phyloP scores from a whole-genome alignment of 2,888 invertebrate genomes.

The Ecdyonurus torrentis region DNA sequence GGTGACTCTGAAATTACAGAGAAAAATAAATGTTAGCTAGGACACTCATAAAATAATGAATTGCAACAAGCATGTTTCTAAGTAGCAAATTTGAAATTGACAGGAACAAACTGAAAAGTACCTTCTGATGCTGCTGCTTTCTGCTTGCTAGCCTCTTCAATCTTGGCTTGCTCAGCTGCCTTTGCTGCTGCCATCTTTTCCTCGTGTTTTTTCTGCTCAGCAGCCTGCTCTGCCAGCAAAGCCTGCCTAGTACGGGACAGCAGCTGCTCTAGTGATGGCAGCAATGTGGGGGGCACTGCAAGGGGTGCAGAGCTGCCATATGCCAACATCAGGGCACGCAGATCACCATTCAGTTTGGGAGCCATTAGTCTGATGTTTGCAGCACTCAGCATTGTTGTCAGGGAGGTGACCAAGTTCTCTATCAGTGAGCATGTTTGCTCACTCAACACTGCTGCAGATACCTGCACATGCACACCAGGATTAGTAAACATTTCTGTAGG shows the following conservation, averaged over 20 bases:
- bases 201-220: not conserved
- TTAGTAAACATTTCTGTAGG: not conserved
- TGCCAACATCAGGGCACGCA: constrained; percentile 38
- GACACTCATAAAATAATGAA: too few relatives aligned
- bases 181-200: not conserved
- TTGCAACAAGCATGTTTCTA: too few relatives aligned
- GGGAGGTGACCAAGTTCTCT: constrained; percentile 41
- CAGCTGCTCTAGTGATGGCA: constrained; percentile 23
- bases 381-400: constrained; percentile 31
- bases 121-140: too few relatives aligned
- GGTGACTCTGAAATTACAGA: too few relatives aligned
- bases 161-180: not conserved
- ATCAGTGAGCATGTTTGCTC: constrained; percentile 42
- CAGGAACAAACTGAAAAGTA: too few relatives aligned
- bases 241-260: constrained; percentile 20
- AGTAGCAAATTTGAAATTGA: too few relatives aligned
- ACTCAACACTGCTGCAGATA: constrained; percentile 40
- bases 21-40: too few relatives aligned
- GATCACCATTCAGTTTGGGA: constrained; percentile 34
- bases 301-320: not conserved
- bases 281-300: constrained; percentile 15
- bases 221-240: constrained; percentile 11
- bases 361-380: constrained; percentile 33
- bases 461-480: constrained; percentile 23
- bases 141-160: constrained; percentile 2